Conservation (phyloP, 1,140 invertebrate genomes). For the Pseudomyrmex concolor region DNA sequence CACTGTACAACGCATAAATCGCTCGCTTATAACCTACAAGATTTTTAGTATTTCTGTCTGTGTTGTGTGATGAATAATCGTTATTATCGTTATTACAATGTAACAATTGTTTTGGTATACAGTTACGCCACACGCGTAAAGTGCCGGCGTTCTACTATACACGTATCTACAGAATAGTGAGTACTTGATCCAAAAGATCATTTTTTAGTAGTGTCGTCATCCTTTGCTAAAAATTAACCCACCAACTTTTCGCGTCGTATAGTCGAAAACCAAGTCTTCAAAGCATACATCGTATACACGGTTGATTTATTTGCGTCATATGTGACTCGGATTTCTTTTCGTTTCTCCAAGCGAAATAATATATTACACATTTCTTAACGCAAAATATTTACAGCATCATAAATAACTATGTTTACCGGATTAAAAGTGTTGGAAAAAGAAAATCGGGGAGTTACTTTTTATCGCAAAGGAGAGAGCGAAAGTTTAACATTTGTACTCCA, state of each 20-base stretch:
- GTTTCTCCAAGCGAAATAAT: background rate
- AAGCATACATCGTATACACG: slow-evolving; percentile 13
- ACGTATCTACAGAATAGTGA: slow-evolving; percentile 84
- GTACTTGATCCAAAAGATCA: slow-evolving; percentile 75
- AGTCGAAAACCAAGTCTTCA: background rate
- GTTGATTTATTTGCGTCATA: background rate
- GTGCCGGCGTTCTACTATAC: slow-evolving; percentile 82
- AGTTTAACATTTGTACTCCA: slow-evolving; percentile 51
- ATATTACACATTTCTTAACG: background rate
- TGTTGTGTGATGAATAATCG: slow-evolving; percentile 55
- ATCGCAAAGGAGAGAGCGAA: slow-evolving; percentile 11
- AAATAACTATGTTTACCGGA: background rate
- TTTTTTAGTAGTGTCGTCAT: slow-evolving; percentile 31
- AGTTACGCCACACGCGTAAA: slow-evolving; percentile 77
- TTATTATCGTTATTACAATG: slow-evolving; percentile 80
- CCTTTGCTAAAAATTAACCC: slow-evolving; percentile 30
- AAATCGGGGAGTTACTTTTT: background rate
- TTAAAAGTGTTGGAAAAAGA: background rate
- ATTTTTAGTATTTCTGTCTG: slow-evolving; percentile 66
- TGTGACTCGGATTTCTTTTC: background rate
- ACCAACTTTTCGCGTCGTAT: slow-evolving; percentile 12
- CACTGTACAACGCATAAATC: slow-evolving; percentile 80
- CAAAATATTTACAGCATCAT: slow-evolving; percentile 3
- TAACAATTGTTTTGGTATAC: slow-evolving; percentile 82
- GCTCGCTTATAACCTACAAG: slow-evolving; percentile 59